Percentiles rank a stretch among this genome's conserved stretches.
Conservation (phyloP, 2,797 vertebrate genomes). For the Spinus olivaceus region DNA sequence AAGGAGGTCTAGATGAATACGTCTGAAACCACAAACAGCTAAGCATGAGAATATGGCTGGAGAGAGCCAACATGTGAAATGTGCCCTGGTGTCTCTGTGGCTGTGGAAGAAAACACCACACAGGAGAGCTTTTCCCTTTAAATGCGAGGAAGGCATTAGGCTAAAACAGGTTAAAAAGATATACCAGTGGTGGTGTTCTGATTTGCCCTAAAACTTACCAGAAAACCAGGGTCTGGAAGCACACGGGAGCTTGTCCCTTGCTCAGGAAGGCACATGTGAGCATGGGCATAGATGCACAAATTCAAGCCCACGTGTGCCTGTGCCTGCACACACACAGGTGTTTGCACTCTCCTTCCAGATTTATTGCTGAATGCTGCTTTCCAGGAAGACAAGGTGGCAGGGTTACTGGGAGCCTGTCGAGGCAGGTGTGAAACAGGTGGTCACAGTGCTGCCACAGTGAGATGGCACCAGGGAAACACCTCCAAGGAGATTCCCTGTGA, state of each 20-base stretch:
- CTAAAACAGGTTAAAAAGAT: not conserved
- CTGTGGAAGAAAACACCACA: fast-evolving
- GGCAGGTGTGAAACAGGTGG: not conserved
- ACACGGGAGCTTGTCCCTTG: fast-evolving
- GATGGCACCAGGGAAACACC: not conserved
- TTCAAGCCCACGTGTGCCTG: fast-evolving
- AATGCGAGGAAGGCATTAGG: not conserved
- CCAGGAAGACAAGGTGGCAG: not conserved
- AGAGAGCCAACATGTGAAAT: not conserved
- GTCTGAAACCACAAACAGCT: not conserved
- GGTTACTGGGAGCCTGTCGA: not conserved
- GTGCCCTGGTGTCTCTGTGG: not conserved
- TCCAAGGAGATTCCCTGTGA: fast-evolving
- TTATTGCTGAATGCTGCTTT: not conserved
- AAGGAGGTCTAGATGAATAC: fast-evolving
- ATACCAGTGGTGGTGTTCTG: not conserved
- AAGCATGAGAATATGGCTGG: not conserved
- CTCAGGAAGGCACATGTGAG: fast-evolving
- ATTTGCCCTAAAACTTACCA: not conserved
- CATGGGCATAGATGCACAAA: fast-evolving
- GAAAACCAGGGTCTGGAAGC: not conserved
- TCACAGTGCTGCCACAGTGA: fast-evolving
- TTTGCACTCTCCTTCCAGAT: not conserved
- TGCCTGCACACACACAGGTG: fast-evolving
- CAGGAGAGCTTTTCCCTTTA: fast-evolving